Conservation (phyloP, 2,888 invertebrate species). For the Prenolepis imparis region DNA sequence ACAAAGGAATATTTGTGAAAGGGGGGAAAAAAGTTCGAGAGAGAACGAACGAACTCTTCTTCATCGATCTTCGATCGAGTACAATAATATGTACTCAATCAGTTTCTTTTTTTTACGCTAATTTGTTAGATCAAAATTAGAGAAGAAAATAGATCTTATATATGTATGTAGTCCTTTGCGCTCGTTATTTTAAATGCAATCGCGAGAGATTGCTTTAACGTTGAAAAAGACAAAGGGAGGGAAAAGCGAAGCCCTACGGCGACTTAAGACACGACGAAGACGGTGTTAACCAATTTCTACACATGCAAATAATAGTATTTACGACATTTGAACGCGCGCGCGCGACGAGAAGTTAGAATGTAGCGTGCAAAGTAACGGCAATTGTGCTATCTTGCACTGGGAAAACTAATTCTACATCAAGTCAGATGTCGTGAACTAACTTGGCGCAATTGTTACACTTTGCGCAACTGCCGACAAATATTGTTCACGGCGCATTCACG, state of each 20-base stretch:
- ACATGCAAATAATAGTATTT: slow-evolving; percentile 40
- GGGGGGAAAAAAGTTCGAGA: not conserved
- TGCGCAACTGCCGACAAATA: slow-evolving; percentile 39
- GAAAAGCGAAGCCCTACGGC: not conserved
- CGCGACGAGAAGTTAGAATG: slow-evolving; percentile 20
- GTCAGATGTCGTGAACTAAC: slow-evolving; percentile 43
- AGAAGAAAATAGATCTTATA: slow-evolving; percentile 6
- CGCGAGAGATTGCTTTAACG: not conserved
- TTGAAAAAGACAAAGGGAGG: not conserved
- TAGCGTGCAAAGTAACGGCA: slow-evolving; percentile 39
- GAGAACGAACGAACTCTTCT: slow-evolving; percentile 14
- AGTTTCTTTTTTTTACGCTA: not conserved
- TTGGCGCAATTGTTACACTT: slow-evolving; percentile 38
- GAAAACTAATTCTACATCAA: slow-evolving; percentile 38
- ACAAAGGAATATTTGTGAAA: slow-evolving; percentile 2
- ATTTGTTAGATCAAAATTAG: not conserved
- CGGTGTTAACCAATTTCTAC: slow-evolving; percentile 23
- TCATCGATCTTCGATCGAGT: not conserved
- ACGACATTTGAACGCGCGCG: slow-evolving; percentile 23
- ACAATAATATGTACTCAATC: not conserved
- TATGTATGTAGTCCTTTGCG: not conserved
- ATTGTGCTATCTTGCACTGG: slow-evolving; percentile 31
- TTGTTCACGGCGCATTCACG: slow-evolving; percentile 33
- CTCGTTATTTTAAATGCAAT: not conserved
- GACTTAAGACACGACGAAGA: not conserved